phyloP scores from a whole-genome alignment of 2,888 invertebrate genomes.

The Rhabditoides inermis region DNA sequence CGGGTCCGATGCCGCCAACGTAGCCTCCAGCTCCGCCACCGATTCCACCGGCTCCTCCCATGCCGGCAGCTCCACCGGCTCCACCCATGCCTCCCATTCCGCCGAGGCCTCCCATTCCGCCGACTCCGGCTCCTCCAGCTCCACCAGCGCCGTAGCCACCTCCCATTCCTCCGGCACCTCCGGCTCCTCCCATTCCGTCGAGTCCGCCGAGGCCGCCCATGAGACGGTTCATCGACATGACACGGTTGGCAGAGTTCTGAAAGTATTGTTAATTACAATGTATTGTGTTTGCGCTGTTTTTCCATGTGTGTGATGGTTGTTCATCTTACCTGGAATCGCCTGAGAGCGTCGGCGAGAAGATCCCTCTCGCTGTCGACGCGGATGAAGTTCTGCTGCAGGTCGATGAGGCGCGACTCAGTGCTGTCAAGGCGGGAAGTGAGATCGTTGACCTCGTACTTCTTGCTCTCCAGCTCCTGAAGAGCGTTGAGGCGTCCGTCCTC shows the following conservation, averaged over 20 bases:
- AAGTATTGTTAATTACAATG: background rate
- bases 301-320: too few relatives aligned
- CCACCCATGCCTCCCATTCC: background rate
- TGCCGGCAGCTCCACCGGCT: conserved; percentile 3
- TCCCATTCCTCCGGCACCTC: conserved; percentile 6
- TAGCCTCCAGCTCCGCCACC: conserved; percentile 1
- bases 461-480: conserved; percentile 41
- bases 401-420: conserved; percentile 42
- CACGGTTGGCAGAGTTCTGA: conserved; percentile 36
- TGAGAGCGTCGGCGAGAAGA: conserved; percentile 38
- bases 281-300: background rate
- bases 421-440: conserved; percentile 47
- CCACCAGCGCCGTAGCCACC: conserved; percentile 7
- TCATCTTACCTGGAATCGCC: conserved; percentile 46
- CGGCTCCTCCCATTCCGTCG: conserved; percentile 7
- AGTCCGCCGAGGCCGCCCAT: conserved; percentile 3
- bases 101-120: conserved; percentile 8
- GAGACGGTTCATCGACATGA: conserved; percentile 40
- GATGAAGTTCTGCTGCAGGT: conserved; percentile 49
- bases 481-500: conserved; percentile 50
- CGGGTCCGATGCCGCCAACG: background rate
- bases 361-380: conserved; percentile 47
- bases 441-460: conserved; percentile 48
- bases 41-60: conserved; percentile 9
- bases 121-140: conserved; percentile 9